Conservation (phyloP, 2,888 invertebrate genomes). For the Parascotia fuliginaria region DNA sequence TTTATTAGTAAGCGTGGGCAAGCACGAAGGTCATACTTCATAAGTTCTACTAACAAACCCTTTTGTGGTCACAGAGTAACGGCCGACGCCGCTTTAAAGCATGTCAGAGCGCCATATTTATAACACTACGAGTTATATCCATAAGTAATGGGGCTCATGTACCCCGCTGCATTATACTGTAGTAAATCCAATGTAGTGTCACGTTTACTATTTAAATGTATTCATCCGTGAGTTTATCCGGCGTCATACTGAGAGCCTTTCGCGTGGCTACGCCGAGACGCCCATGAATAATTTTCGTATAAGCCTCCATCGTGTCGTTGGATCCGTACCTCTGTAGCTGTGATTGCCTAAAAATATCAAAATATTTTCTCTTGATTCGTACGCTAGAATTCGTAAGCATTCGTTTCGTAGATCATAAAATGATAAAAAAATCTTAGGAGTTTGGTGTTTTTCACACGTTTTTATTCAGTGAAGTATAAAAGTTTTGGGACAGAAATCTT, state of each 20-base stretch:
- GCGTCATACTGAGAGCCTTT: conserved; percentile 80
- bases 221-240: conserved; percentile 81
- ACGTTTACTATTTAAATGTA: conserved; percentile 85
- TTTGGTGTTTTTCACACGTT: background rate
- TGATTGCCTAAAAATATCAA: conserved; percentile 35
- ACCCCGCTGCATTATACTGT: conserved; percentile 75
- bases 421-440: conserved; percentile 5
- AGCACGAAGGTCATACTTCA: conserved; percentile 70
- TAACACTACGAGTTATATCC: conserved; percentile 78
- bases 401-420: conserved; percentile 1
- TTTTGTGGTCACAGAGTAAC: conserved; percentile 75
- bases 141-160: conserved; percentile 81
- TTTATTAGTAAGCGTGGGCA: conserved; percentile 68
- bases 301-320: conserved; percentile 57
- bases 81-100: conserved; percentile 69
- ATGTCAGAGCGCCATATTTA: conserved; percentile 79
- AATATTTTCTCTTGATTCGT: conserved; percentile 28
- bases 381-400: conserved; percentile 16
- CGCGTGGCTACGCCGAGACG: conserved; percentile 64
- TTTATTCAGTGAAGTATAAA: conserved; percentile 3
- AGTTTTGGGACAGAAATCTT: background rate
- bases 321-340: conserved; percentile 37
- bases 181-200: conserved; percentile 80
- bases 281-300: conserved; percentile 79
- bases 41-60: conserved; percentile 84